Evolutionary conservation across 2,888 invertebrate species (phyloP), one percentile per base, ranked within the genome.

Genomic region (Thereva unica): DNA sequence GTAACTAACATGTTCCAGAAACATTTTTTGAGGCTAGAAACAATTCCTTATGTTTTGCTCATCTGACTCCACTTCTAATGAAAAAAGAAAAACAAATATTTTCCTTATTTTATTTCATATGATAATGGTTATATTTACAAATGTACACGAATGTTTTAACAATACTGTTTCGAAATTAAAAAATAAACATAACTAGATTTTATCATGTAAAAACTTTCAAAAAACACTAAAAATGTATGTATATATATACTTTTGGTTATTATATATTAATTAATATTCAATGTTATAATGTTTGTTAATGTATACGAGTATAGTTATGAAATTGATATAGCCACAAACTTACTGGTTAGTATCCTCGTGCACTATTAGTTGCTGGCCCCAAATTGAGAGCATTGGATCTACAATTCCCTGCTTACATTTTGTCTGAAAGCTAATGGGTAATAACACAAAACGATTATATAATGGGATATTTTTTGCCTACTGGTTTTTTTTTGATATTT

Each of bases 321-420:
- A 53, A 64, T 64, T 64, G 53, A 64, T 23, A 23, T 67, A 71
- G 50, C 68, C 71, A 71, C 81, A 80, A 82, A 93, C 93, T 92
- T 92, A 95, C 94, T 93, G 93, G 86, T 93, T 92, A 82, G 93
- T 93, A 86, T 95, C 94, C 90, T 94, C 94, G 90, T 93, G 93
- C 85, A 94, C 92, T 87, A 94, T 93, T 87, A 94, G 92, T 89
- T 94, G 94, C 87, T 95, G 94, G 85, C 94, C 95, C 95, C 95
- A 95, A 86, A 95, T 95, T 86, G 92, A 93, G 86, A 95, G 92
- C 93, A 95, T 94, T 86, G 94, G 95, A 89, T 95, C 94, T 89
- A 94, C 92, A 89, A 94, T 93, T 89, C 94, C 94, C 88, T 92
- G 92, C 89, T 93, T 93, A 86, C 88, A 87, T 85, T 89, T 89